These are phyloP conservation scores for Portunus trituberculatus DNA, from an alignment of 1,140 invertebrate species.

Conservation along the genomic window DNA sequence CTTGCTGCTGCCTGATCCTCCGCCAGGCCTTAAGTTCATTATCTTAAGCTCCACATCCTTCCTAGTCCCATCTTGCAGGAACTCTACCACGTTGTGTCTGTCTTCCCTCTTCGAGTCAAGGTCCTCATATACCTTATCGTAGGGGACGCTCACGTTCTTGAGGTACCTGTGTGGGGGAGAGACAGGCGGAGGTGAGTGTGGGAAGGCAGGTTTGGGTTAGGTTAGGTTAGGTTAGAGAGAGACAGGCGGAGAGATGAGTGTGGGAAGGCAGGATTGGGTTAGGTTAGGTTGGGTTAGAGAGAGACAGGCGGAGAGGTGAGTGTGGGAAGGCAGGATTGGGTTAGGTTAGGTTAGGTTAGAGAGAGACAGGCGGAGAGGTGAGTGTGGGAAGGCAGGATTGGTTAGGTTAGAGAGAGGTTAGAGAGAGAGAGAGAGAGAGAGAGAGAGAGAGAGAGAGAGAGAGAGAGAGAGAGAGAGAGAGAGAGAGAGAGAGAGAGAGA, in stretches of 20 bases:
- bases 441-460: not conserved
- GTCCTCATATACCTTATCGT: conserved; percentile 67
- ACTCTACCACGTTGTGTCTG: conserved; percentile 87
- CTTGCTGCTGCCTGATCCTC: conserved; percentile 86
- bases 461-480: no score
- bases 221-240: no score
- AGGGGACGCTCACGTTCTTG: conserved; percentile 88
- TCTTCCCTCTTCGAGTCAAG: conserved; percentile 50
- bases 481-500: no score
- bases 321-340: not conserved
- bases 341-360: no score
- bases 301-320: not conserved
- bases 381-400: not conserved
- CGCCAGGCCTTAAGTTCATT: conserved; percentile 88
- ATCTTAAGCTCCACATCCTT: conserved; percentile 94
- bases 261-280: no score
- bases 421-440: not conserved
- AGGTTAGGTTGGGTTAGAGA: no score
- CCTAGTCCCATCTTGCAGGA: conserved; percentile 93
- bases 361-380: not conserved
- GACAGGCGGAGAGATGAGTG: conserved; percentile 29
- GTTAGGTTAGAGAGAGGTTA: no score
- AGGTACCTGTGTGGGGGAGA: conserved; percentile 84
- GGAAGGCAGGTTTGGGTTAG: not conserved
- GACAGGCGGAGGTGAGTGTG: not conserved